phyloP scores from a whole-genome alignment of 2,113 vertebrate species.

The Pygoscelis antarcticus region DNA sequence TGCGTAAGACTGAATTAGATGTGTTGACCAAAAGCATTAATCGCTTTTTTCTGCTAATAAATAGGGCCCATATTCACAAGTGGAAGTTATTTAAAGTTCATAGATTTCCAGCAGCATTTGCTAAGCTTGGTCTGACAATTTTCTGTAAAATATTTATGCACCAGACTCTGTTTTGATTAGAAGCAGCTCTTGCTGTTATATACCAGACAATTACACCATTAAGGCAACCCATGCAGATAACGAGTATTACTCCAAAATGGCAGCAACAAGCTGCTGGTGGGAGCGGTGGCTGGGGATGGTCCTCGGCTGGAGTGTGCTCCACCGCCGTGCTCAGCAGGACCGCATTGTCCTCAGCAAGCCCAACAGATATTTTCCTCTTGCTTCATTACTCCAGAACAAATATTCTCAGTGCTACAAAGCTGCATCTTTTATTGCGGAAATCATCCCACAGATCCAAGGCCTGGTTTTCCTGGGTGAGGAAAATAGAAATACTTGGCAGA shows the following conservation, averaged over 20 bases:
- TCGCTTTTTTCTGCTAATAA: not conserved
- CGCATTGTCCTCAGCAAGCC: fast-evolving
- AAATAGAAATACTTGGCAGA: not conserved
- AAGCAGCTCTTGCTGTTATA: not conserved
- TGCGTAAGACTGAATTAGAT: not conserved
- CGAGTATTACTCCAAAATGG: not conserved
- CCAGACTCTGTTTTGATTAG: not conserved
- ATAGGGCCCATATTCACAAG: not conserved
- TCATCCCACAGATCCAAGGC: not conserved
- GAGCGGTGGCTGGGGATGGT: fast-evolving
- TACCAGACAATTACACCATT: not conserved
- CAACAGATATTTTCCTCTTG: not conserved
- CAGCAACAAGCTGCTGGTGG: not conserved
- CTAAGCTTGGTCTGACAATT: not conserved
- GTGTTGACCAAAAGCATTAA: slow-evolving; percentile 4
- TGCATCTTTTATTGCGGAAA: not conserved
- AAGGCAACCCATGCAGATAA: not conserved
- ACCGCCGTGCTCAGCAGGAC: not conserved
- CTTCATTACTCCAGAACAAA: not conserved
- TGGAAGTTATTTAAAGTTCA: slow-evolving; percentile 20
- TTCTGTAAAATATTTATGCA: not conserved
- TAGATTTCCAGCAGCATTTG: not conserved
- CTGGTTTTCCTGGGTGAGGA: not conserved
- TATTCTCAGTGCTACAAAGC: not conserved
- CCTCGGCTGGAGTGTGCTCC: not conserved